Evolutionary conservation across 2,888 invertebrate genomes (phyloP).

Genomic region (Chrysolina americana): DNA sequence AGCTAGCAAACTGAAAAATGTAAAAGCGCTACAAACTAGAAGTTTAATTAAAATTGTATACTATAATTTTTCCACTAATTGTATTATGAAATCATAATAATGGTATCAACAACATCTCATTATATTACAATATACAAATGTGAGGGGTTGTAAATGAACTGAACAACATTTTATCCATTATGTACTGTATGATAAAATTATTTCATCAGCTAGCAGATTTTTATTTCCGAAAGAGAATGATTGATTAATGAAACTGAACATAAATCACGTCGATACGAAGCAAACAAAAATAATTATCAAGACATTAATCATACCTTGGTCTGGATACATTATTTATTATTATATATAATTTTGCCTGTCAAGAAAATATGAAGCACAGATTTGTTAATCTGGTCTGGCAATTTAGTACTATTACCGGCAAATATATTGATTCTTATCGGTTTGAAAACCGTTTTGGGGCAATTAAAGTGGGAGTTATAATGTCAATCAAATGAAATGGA

Average conservation of each 20-base stretch:
- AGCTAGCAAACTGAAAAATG: no score
- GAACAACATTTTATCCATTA: no score
- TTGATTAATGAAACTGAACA: neutral
- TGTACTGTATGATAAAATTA: no score
- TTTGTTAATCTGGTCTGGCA: neutral
- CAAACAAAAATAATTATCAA: neutral
- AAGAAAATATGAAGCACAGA: neutral
- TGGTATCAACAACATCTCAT: no score
- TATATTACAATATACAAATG: no score
- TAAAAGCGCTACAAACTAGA: no score
- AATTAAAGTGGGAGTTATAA: neutral
- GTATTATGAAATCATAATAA: no score
- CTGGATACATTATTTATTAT: conserved; percentile 2
- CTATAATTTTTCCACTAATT: no score
- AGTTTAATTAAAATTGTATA: no score
- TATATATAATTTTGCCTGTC: conserved; percentile 1
- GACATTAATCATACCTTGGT: conserved; percentile 12
- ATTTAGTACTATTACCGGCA: neutral
- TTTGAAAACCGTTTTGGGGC: neutral
- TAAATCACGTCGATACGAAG: neutral
- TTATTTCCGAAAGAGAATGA: neutral
- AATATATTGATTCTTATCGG: neutral
- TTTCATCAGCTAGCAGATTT: no score
- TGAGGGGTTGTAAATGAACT: no score
- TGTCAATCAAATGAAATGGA: neutral